A percentile compares a stretch with the other conserved stretches of the same genome.
phyloP scores from a whole-genome alignment of 2,888 invertebrate species.

The Lasioglossum zephyrum region DNA sequence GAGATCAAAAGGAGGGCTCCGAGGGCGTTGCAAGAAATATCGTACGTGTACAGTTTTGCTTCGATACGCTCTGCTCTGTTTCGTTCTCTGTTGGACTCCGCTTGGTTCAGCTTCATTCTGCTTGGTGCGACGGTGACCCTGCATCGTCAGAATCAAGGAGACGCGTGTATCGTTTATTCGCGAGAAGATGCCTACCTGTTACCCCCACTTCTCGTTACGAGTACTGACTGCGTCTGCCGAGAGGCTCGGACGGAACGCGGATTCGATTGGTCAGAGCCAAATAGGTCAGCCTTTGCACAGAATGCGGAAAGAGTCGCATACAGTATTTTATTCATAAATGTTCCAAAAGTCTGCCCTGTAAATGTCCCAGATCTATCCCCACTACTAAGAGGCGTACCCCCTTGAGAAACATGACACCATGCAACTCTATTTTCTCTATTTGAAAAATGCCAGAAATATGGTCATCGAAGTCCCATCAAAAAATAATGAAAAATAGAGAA shows the following conservation, averaged over 20 bases:
- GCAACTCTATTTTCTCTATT: too few species aligned
- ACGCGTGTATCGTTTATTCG: not conserved
- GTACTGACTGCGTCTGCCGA: not conserved
- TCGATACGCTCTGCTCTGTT: not conserved
- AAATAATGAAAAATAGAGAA: too few species aligned
- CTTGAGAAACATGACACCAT: too few species aligned
- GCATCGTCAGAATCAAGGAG: not conserved
- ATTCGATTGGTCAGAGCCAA: not conserved
- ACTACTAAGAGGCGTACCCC: too few species aligned
- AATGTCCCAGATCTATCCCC: too few species aligned
- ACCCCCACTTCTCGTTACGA: not conserved
- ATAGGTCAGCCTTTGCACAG: not conserved
- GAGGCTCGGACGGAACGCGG: not conserved
- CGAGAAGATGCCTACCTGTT: not conserved
- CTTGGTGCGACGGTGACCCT: not conserved
- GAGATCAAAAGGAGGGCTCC: conserved; percentile 70
- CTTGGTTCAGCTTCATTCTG: not conserved
- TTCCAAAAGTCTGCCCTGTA: too few species aligned
- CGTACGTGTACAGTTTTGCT: conserved; percentile 24
- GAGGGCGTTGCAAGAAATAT: conserved; percentile 64
- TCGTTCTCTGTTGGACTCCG: not conserved
- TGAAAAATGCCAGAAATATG: too few species aligned
- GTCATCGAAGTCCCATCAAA: too few species aligned
- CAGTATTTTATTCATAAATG: too few species aligned
- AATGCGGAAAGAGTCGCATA: too few species aligned